Percentiles rank a stretch among this genome's conserved stretches.
Evolutionary conservation across 2,797 vertebrate genomes (phyloP).

Genomic region (Paguma larvata): DNA sequence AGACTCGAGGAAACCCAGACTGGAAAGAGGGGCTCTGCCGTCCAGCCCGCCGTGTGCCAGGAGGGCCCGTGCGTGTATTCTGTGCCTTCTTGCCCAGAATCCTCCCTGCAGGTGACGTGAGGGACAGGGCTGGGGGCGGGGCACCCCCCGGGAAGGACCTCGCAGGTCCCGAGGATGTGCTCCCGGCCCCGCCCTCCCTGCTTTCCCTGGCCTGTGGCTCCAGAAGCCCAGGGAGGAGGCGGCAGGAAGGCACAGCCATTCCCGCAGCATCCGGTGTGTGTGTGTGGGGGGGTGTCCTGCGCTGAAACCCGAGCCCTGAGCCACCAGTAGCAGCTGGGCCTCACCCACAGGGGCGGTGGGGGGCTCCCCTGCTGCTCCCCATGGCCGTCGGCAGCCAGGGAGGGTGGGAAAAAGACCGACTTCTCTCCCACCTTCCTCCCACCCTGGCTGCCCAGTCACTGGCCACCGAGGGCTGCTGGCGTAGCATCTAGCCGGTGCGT

Average conservation of each 20-base stretch:
- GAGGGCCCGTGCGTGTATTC: rapidly evolving
- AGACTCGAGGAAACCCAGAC: neutral
- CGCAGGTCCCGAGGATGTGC: neutral
- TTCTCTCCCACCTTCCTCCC: too few relatives aligned
- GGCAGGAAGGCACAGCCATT: constrained; percentile 76
- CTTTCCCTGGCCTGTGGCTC: constrained; percentile 43
- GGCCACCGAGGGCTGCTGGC: rapidly evolving
- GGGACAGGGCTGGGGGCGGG: neutral
- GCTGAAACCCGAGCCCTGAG: constrained; percentile 66
- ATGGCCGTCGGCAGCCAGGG: rapidly evolving
- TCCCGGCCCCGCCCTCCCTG: neutral
- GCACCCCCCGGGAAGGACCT: neutral
- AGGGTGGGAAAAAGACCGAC: rapidly evolving
- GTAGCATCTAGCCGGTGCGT: rapidly evolving
- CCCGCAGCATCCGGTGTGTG: constrained; percentile 77
- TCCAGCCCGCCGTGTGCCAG: rapidly evolving
- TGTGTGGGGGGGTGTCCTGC: neutral
- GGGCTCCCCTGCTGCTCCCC: neutral
- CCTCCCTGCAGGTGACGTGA: neutral
- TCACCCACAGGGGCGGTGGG: neutral
- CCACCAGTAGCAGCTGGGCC: constrained; percentile 42
- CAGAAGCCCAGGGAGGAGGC: constrained; percentile 40
- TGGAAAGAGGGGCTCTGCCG: neutral
- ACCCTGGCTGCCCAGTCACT: rapidly evolving
- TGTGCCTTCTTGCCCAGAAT: rapidly evolving